Base-by-base conservation (phyloP, 2,113 vertebrate genomes). In the Oryzias javanicus region DNA sequence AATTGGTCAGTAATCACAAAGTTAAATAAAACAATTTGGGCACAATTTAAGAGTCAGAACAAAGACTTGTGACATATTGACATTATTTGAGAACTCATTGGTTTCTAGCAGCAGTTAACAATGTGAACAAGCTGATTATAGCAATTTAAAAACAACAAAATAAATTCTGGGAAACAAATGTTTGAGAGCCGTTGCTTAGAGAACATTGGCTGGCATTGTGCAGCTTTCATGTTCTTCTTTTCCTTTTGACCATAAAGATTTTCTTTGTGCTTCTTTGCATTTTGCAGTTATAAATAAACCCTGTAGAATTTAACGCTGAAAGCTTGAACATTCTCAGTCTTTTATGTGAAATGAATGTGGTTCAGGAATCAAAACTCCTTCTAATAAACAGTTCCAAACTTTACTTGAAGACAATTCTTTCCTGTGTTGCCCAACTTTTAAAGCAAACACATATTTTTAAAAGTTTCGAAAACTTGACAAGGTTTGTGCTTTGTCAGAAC, bases 71-170 rank as follows among this genome's bases (percentile, higher is more conserved):
- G 57, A 13, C 6, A 59, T 5, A 35, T 24, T 53, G 42, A 24
- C 40, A 42, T 29, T 51, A 40, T 27, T 16, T 60, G 6, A 18
- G 49, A 63, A 42, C n/a, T 48, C 20, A 15, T 22, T 5, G 8
- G 27, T 14, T 42, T 16, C 25, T 42, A 62, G 53, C 53, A 4
- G 40, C 8, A 13, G 55, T 25, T 62, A 41, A 67, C 56, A 54
- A 67, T 62, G 20, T 42, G 45, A 46, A 72, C 35, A 53, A 59
- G 42, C 40, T 67, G 27, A 67, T 70, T 49, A 35, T 49, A 76
- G 42, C 19, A 7, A 42, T 49, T 75, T 17, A 60, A 64, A 20
- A 48, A 27, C 16, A 29, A n/a, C 57, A 49, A 3, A 54, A 40
- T 8, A 0, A 27, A 53, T 49, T 29, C 44, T 4, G 35, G 15